Evolutionary conservation across 2,888 invertebrate genomes (phyloP).

Genomic region (Lycophotia porphyrea): DNA sequence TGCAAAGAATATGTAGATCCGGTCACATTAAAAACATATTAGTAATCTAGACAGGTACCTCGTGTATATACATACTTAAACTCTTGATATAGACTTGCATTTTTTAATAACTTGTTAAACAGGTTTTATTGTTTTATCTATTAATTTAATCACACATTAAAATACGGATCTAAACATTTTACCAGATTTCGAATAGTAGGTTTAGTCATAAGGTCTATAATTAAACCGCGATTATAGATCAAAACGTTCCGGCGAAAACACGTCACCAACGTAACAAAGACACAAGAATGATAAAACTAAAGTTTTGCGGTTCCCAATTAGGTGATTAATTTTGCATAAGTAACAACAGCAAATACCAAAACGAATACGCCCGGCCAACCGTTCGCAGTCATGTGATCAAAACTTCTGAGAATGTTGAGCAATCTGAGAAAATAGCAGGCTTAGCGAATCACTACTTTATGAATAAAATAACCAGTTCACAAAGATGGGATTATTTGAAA

Average conservation of each 20-base stretch:
- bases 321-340: slow-evolving; percentile 39
- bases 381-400: slow-evolving; percentile 57
- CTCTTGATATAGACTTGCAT: neutral
- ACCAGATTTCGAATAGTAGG: neutral
- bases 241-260: neutral
- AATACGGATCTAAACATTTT: neutral
- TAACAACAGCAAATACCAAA: slow-evolving; percentile 57
- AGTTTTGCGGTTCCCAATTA: slow-evolving; percentile 15
- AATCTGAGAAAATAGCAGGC: slow-evolving; percentile 55
- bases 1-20: neutral
- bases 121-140: neutral
- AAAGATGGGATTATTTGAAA: slow-evolving; percentile 22
- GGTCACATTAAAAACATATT: neutral
- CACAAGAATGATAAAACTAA: slow-evolving; percentile 4
- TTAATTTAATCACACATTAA: slow-evolving; percentile 5
- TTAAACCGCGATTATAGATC: slow-evolving; percentile 4
- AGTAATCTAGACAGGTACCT: neutral
- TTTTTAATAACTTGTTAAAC: slow-evolving; percentile 3
- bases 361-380: slow-evolving; percentile 54
- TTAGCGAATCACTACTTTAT: slow-evolving; percentile 47
- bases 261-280: slow-evolving; percentile 28
- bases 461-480: slow-evolving; percentile 34
- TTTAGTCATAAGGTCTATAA: neutral
- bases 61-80: too few relatives aligned
- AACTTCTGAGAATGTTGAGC: slow-evolving; percentile 62